Evolutionary conservation across 2,797 vertebrate genomes (phyloP).

Genomic region (Okamejei kenojei): DNA sequence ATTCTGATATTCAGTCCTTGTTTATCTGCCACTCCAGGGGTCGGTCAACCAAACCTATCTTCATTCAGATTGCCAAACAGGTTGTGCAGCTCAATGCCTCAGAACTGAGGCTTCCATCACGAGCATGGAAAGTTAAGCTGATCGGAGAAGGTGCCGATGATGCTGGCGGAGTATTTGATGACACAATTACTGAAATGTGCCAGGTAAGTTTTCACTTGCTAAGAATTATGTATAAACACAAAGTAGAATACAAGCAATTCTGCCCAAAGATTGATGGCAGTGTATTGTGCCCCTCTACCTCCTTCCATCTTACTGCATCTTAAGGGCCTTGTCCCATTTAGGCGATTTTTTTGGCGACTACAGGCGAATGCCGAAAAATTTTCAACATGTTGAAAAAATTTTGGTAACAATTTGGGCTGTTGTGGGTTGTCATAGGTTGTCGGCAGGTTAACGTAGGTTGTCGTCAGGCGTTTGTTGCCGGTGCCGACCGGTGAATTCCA

Average conservation of each 20-base stretch:
- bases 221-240: not conserved
- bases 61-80: constrained; percentile 71
- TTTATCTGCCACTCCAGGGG: constrained; percentile 52
- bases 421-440: too few species aligned
- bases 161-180: constrained; percentile 71
- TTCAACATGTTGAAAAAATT: too few species aligned
- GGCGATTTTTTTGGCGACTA: too few species aligned
- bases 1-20: not conserved
- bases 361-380: too few species aligned
- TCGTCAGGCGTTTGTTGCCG: too few species aligned
- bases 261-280: too few species aligned
- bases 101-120: constrained; percentile 66
- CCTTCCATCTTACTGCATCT: not conserved
- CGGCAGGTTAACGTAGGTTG: too few species aligned
- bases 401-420: too few species aligned
- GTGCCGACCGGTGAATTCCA: too few species aligned
- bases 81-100: constrained; percentile 67
- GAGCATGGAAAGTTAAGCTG: constrained; percentile 75
- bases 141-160: constrained; percentile 70
- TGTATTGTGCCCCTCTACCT: too few species aligned
- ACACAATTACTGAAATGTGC: constrained; percentile 75
- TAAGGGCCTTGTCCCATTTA: too few species aligned
- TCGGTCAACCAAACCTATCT: constrained; percentile 70
- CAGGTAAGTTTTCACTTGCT: constrained; percentile 52
- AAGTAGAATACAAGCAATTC: too few species aligned